Percentiles rank a stretch among this genome's conserved stretches.
Conservation (phyloP, 2,888 invertebrate species). For the Augiades crinisus region DNA sequence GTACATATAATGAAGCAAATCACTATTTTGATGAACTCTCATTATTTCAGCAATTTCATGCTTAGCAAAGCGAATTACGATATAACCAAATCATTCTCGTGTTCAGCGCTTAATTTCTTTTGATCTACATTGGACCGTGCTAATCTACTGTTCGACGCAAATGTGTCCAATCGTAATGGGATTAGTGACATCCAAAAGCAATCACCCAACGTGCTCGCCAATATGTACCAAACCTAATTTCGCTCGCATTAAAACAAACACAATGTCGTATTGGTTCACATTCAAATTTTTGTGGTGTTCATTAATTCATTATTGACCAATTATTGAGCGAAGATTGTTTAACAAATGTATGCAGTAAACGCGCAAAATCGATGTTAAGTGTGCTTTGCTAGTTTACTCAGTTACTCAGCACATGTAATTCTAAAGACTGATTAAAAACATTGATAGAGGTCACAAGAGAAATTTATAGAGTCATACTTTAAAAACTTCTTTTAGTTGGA, state of each 20-base stretch:
- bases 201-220: slow-evolving; percentile 12
- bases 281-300: too few relatives aligned
- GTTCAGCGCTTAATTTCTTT: slow-evolving; percentile 6
- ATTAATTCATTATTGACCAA: too few relatives aligned
- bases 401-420: too few relatives aligned
- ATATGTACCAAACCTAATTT: slow-evolving; percentile 22
- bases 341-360: too few relatives aligned
- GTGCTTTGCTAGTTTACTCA: too few relatives aligned
- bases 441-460: too few relatives aligned
- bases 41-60: not conserved
- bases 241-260: slow-evolving; percentile 5
- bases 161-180: slow-evolving; percentile 24
- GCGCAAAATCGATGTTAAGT: too few relatives aligned
- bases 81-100: not conserved
- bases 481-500: too few relatives aligned
- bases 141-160: slow-evolving; percentile 14
- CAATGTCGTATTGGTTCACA: not conserved
- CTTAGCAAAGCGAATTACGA: not conserved
- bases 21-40: not conserved
- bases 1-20: not conserved
- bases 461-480: too few relatives aligned
- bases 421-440: too few relatives aligned
- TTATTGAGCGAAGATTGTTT: too few relatives aligned
- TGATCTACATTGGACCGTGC: slow-evolving; percentile 12
- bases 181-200: slow-evolving; percentile 17